Evolutionary conservation across 2,888 invertebrate genomes (phyloP).

Genomic region (Microdon myrmicae): DNA sequence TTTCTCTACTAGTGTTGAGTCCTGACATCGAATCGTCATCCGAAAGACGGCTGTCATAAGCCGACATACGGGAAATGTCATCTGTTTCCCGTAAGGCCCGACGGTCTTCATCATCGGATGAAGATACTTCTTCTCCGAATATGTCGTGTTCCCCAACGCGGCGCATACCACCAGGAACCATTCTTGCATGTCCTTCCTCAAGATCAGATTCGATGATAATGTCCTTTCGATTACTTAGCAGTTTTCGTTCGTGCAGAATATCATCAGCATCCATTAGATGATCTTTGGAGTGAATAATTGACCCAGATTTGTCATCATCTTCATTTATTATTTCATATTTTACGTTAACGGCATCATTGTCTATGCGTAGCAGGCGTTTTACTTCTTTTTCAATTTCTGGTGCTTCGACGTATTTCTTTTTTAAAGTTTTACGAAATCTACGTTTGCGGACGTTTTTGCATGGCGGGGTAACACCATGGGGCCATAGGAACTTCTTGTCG

Average conservation of each 20-base stretch:
- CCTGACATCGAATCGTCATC: conserved; percentile 65
- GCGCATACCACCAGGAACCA: conserved; percentile 56
- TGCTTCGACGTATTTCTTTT: conserved; percentile 96
- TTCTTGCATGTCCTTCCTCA: conserved; percentile 59
- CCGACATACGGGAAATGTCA: conserved; percentile 79
- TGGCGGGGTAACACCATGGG: conserved; percentile 96
- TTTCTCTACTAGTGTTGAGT: conserved; percentile 56
- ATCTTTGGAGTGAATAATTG: conserved; percentile 61
- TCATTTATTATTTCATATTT: conserved; percentile 91
- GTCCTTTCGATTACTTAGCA: conserved; percentile 59
- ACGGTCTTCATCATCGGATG: conserved; percentile 80
- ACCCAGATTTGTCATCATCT: conserved; percentile 76
- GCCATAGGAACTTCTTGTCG: conserved; percentile 93
- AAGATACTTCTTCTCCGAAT: conserved; percentile 92
- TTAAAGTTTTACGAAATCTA: conserved; percentile 92
- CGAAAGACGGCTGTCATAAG: conserved; percentile 78
- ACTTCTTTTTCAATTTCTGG: conserved; percentile 99
- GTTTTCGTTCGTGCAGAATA: conserved; percentile 57
- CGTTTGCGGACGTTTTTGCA: conserved; percentile 93
- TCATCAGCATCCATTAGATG: conserved; percentile 61
- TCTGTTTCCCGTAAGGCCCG: conserved; percentile 79
- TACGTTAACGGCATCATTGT: conserved; percentile 90
- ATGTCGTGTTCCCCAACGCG: conserved; percentile 81
- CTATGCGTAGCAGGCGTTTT: conserved; percentile 87
- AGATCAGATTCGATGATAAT: conserved; percentile 63